Evolutionary conservation across 1,140 invertebrate genomes (phyloP), one percentile per base, ranked within the genome.

Genomic region (Macrobrachium rosenbergii): DNA sequence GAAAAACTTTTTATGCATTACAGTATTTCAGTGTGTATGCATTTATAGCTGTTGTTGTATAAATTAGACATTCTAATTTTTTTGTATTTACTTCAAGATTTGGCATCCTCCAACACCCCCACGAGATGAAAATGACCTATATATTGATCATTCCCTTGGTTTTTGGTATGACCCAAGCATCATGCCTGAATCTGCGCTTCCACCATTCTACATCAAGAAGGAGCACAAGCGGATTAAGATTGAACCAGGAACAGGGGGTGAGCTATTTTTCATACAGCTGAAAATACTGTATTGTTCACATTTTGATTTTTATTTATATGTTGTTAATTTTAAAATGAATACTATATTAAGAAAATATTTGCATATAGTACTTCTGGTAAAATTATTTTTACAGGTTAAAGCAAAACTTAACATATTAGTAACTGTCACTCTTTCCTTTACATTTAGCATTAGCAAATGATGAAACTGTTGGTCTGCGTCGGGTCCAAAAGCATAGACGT

Each of bases 101-200:
- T 99, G 98, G 97, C 96, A 96, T 90, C 98, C 98, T 86, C 98
- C 97, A 83, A 98, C 97, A 17, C 97, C 98, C 88, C 97, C 98
- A 8, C 95, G 96, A 91, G 95, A 96, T 91, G 96, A 98, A 89
- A 95, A 95, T 91, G 97, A 99, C 92, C 94, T 98, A 14, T 98
- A 98, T 92, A 95, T 98, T 86, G 97, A 99, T 92, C 94, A 95
- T 90, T 95, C 95, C 73, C 91, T 97, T 90, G 94, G 94, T 59
- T 97, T 97, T 91, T 93, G 98, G 73, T 99, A 99, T 92, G 96
- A 98, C 83, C 94, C 94, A 16, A 93, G 81, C 43, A 73, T 95
- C 16, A 98, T 99, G 94, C 93, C 95, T 14, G 97, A 99, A 91
- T 93, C 94, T 45, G 94, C 96, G 91, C 92, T 98, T 43, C 97